These are phyloP conservation scores for Halichoerus grypus DNA, from an alignment of 2,113 vertebrate genomes.

Conservation along the genomic window DNA sequence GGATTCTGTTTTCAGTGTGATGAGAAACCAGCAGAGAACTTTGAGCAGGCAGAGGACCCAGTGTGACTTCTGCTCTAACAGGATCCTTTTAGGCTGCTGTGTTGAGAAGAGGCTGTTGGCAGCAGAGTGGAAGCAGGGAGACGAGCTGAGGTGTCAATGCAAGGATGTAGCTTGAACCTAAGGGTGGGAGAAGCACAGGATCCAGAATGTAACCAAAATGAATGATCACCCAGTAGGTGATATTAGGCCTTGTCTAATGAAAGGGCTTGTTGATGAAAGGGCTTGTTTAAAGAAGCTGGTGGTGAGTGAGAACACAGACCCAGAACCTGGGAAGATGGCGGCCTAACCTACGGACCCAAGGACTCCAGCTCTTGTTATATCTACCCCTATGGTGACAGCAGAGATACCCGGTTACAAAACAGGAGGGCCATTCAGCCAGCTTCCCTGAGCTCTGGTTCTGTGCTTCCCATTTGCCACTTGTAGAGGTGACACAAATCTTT, in stretches of 20 bases:
- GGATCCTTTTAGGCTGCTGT: background rate
- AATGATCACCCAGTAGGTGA: background rate
- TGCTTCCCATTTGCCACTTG: background rate
- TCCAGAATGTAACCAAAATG: background rate
- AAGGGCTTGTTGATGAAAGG: background rate
- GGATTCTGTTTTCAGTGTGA: background rate
- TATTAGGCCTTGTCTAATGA: background rate
- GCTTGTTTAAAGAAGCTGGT: too few relatives aligned
- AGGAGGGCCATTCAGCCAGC: accelerated
- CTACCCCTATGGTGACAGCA: background rate
- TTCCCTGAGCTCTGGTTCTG: background rate
- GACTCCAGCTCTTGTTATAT: background rate
- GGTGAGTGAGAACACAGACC: background rate
- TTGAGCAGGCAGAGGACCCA: background rate
- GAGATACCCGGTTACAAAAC: background rate
- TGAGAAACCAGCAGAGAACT: background rate
- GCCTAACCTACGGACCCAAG: background rate
- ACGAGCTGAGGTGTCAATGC: background rate
- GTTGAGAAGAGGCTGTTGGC: background rate
- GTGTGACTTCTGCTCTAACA: background rate
- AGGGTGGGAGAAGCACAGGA: background rate
- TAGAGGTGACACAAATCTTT: background rate
- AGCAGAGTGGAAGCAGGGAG: background rate
- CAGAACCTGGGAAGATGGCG: background rate
- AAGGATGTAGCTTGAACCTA: background rate